These are phyloP conservation scores for Carapus acus DNA, from an alignment of 2,797 vertebrate genomes.

Conservation along the genomic window DNA sequence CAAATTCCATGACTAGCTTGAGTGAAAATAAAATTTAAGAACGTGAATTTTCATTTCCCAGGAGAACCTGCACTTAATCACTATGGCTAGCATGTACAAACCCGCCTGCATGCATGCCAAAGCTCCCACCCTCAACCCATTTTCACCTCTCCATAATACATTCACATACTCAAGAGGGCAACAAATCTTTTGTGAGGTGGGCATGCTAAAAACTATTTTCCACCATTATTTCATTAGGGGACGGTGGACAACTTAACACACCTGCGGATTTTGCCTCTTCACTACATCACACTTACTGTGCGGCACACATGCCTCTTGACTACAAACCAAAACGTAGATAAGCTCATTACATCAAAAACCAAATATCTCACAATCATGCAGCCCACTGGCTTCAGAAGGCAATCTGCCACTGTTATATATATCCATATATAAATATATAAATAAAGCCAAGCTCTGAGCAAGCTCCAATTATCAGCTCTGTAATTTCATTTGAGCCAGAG, in stretches of 20 bases:
- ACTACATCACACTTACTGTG: constrained; percentile 42
- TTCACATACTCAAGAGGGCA: neutral
- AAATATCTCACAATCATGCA: constrained; percentile 23
- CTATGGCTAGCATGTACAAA: constrained; percentile 10
- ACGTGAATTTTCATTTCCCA: constrained; percentile 14
- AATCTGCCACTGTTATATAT: constrained; percentile 3
- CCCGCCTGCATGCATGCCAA: constrained; percentile 24
- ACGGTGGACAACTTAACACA: constrained; percentile 46
- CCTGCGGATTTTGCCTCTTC: constrained; percentile 25
- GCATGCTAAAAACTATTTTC: constrained; percentile 31
- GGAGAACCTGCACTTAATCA: constrained; percentile 9
- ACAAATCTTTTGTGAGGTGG: constrained; percentile 22
- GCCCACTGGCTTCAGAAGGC: constrained; percentile 10
- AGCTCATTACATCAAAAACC: constrained; percentile 47
- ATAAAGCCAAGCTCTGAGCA: neutral
- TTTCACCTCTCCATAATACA: too few relatives aligned
- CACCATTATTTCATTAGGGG: constrained; percentile 48
- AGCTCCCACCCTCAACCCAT: too few relatives aligned
- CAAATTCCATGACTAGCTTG: constrained; percentile 13
- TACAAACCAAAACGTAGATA: constrained; percentile 28
- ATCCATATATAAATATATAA: constrained; percentile 8
- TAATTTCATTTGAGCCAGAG: constrained; percentile 21
- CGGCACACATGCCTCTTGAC: constrained; percentile 29
- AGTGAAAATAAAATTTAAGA: constrained; percentile 10
- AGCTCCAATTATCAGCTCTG: constrained; percentile 1